These are phyloP conservation scores for Drosophila maculinotata DNA, from an alignment of 2,888 invertebrate genomes.

Conservation along the genomic window DNA sequence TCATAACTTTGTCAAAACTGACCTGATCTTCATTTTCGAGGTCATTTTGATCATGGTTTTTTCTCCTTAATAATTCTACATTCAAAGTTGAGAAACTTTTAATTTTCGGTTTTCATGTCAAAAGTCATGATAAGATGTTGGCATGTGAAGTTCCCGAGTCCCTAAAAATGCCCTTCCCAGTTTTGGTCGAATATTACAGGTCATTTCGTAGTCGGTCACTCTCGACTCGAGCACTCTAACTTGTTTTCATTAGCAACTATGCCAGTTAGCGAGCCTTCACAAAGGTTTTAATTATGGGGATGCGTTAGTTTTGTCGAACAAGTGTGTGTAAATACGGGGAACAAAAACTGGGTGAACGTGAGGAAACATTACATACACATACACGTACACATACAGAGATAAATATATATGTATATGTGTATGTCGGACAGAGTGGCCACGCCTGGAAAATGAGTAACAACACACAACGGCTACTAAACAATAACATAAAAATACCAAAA, in stretches of 20 bases:
- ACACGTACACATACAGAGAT: slow-evolving; percentile 8
- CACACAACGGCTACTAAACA: slow-evolving; percentile 37
- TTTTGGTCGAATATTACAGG: too few relatives aligned
- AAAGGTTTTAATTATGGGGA: slow-evolving; percentile 51
- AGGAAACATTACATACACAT: neutral
- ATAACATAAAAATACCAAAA: slow-evolving; percentile 14
- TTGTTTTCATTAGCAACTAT: slow-evolving; percentile 9
- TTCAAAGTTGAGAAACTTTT: too few relatives aligned
- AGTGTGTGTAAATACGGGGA: slow-evolving; percentile 32
- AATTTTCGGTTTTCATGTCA: too few relatives aligned
- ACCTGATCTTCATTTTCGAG: too few relatives aligned
- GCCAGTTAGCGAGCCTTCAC: slow-evolving; percentile 5
- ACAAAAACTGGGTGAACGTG: slow-evolving; percentile 23
- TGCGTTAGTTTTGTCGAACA: slow-evolving; percentile 17
- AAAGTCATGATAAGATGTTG: too few relatives aligned
- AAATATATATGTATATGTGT: slow-evolving; percentile 1
- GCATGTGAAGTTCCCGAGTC: too few relatives aligned
- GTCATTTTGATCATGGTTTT: too few relatives aligned
- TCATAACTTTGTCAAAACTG: too few relatives aligned
- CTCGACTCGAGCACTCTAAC: too few relatives aligned
- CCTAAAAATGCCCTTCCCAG: too few relatives aligned
- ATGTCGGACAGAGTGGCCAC: slow-evolving; percentile 27
- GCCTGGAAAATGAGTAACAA: slow-evolving; percentile 30
- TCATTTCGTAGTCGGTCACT: neutral
- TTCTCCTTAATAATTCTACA: too few relatives aligned